Conservation (phyloP, 2,113 vertebrate species). For the Megalops atlanticus region DNA sequence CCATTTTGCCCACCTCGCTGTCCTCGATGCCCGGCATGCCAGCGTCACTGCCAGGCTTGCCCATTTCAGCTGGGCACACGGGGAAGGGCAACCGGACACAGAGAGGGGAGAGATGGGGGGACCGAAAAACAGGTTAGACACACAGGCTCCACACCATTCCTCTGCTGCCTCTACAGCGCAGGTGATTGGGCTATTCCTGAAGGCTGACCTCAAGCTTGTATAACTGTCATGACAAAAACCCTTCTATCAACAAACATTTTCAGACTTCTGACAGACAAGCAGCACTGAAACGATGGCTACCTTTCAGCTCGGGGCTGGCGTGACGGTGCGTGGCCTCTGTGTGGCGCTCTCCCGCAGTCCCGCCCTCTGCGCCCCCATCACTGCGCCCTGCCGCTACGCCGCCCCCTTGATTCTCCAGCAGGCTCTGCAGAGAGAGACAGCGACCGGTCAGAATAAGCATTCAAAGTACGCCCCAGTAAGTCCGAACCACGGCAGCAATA, state of each 20-base stretch:
- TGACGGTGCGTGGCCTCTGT: constrained; percentile 57
- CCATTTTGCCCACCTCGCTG: constrained; percentile 85
- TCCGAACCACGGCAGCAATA: background rate
- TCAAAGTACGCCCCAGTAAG: too few species aligned
- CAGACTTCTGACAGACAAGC: background rate
- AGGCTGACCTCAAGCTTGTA: too few species aligned
- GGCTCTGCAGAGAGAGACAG: constrained; percentile 44
- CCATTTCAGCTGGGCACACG: constrained; percentile 74
- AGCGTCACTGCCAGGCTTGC: constrained; percentile 86
- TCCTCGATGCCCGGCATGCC: constrained; percentile 98
- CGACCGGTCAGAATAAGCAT: background rate
- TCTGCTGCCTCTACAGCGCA: too few species aligned
- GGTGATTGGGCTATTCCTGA: too few species aligned
- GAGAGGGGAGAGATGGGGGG: background rate
- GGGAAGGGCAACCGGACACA: background rate
- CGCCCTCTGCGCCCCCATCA: constrained; percentile 41
- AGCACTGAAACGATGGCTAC: constrained; percentile 42
- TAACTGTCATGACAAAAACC: too few species aligned
- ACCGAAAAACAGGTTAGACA: constrained; percentile 8
- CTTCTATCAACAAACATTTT: background rate
- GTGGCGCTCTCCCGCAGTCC: constrained; percentile 56
- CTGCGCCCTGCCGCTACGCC: constrained; percentile 33
- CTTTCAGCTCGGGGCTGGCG: constrained; percentile 63
- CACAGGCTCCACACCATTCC: background rate
- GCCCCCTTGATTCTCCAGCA: constrained; percentile 44